Evolutionary conservation across 2,888 invertebrate genomes (phyloP).

Genomic region (Perithous albicinctus): DNA sequence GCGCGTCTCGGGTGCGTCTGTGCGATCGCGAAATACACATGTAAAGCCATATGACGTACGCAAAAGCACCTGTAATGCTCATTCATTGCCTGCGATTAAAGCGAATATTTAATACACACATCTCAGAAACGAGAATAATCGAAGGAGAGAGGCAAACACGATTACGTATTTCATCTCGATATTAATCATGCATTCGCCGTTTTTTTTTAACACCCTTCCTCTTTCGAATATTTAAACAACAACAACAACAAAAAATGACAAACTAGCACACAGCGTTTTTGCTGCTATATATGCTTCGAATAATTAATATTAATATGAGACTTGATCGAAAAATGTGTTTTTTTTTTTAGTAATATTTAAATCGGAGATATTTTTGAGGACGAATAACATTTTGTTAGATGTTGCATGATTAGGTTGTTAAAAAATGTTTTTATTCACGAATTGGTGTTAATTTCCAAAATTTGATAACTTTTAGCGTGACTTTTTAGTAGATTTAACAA

Average conservation of each 20-base stretch:
- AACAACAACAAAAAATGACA: background rate
- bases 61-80: constrained; percentile 10
- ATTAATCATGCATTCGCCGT: constrained; percentile 23
- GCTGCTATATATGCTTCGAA: background rate
- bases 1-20: constrained; percentile 21
- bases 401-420: constrained; percentile 55
- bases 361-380: too few relatives aligned
- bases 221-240: background rate
- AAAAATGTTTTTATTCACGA: too few relatives aligned
- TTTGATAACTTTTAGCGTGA: too few relatives aligned
- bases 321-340: constrained; percentile 29
- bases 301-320: constrained; percentile 6
- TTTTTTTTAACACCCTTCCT: constrained; percentile 5
- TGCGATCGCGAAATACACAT: constrained; percentile 25
- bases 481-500: too few relatives aligned
- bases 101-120: constrained; percentile 10
- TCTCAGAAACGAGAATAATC: background rate
- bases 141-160: constrained; percentile 1
- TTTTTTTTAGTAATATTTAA: too few relatives aligned
- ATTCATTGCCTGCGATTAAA: background rate
- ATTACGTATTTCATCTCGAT: constrained; percentile 17
- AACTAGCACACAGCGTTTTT: constrained; percentile 24
- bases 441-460: too few relatives aligned
- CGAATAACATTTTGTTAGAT: constrained; percentile 43
- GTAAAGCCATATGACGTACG: constrained; percentile 1